Conservation (phyloP, 2,113 vertebrate species). For the Cebus imitator region DNA sequence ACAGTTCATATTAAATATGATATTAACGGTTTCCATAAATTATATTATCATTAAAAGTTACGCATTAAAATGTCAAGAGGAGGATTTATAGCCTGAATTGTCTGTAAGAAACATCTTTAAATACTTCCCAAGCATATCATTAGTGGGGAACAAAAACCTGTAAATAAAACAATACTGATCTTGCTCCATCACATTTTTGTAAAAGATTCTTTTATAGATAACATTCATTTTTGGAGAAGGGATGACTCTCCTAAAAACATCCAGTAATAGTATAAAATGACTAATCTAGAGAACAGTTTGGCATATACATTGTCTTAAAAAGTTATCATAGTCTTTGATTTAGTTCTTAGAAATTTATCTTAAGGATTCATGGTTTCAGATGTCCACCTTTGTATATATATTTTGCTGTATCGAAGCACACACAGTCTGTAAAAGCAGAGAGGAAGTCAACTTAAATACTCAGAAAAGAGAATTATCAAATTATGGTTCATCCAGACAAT, state of each 20-base stretch:
- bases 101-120: neutral
- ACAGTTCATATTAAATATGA: neutral
- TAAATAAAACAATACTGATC: neutral
- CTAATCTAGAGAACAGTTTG: neutral
- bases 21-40: neutral
- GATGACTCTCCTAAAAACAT: slow-evolving; percentile 3
- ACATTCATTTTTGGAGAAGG: neutral
- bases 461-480: neutral
- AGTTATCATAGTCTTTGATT: neutral
- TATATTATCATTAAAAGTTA: neutral
- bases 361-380: neutral
- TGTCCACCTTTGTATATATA: neutral
- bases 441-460: neutral
- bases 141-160: neutral
- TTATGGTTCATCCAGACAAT: neutral
- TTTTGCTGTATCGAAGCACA: neutral
- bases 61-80: neutral
- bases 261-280: neutral
- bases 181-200: neutral
- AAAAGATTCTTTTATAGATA: neutral
- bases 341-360: slow-evolving; percentile 12
- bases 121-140: neutral
- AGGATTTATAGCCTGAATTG: neutral
- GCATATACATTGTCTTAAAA: neutral
- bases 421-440: neutral